Evolutionary conservation across 2,888 invertebrate genomes (phyloP).

Genomic region (Rutpela maculata): DNA sequence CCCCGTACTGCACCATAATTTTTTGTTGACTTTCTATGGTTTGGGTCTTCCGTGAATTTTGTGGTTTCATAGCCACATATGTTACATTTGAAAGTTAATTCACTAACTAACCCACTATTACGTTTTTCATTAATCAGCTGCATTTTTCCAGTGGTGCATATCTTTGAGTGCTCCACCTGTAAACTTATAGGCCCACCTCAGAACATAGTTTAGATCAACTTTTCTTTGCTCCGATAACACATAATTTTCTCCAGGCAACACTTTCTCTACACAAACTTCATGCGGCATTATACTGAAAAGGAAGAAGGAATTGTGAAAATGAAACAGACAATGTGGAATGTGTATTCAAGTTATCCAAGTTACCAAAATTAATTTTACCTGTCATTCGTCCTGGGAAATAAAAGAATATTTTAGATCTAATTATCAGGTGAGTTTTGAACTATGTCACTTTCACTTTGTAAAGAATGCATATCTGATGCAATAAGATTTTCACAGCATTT

Average conservation of each 20-base stretch:
- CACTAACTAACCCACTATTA: background rate
- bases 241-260: no score
- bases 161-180: slow-evolving; percentile 1
- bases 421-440: no score
- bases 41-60: background rate
- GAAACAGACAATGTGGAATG: background rate
- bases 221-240: background rate
- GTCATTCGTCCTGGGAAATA: background rate
- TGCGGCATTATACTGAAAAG: background rate
- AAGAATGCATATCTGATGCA: no score
- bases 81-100: background rate
- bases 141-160: slow-evolving; percentile 7
- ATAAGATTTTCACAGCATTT: no score
- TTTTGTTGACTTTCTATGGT: background rate
- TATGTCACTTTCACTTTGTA: no score
- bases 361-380: background rate
- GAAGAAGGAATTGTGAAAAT: background rate
- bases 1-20: slow-evolving; percentile 21
- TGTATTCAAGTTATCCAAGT: background rate
- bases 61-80: background rate
- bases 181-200: background rate
- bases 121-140: background rate
- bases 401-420: background rate
- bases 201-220: background rate
- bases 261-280: no score